A percentile compares a stretch with the other conserved stretches of the same genome.
These are phyloP conservation scores for Epsilonema sp. DNA, from an alignment of 2,888 invertebrate species.

Conservation along the genomic window DNA sequence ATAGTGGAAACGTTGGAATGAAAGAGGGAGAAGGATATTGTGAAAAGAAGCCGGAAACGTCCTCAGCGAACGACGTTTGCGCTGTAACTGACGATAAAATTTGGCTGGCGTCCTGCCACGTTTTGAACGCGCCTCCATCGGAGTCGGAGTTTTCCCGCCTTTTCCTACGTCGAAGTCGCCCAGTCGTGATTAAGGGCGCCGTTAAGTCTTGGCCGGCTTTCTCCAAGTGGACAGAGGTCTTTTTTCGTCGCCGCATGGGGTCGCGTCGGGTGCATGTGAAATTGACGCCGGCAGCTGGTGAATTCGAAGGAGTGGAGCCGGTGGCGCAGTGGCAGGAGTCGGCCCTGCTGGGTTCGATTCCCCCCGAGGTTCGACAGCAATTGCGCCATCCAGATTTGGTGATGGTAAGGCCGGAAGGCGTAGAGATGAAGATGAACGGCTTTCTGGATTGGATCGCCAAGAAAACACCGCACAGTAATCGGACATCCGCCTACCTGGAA, in stretches of 20 bases:
- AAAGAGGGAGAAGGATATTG: no score
- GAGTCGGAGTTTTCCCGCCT: not conserved
- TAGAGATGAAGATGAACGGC: conserved; percentile 23
- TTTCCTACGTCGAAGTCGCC: conserved; percentile 12
- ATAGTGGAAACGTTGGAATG: no score
- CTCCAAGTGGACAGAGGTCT: conserved; percentile 25
- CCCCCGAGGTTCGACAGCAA: conserved; percentile 17
- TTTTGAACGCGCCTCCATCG: not conserved
- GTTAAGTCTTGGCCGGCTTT: conserved; percentile 28
- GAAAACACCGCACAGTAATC: conserved; percentile 13
- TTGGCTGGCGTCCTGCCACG: not conserved
- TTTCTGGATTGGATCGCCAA: conserved; percentile 25
- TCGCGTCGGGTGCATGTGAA: not conserved
- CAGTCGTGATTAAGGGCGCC: conserved; percentile 24
- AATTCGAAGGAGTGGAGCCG: conserved; percentile 21
- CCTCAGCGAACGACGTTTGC: no score
- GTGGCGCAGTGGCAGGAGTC: conserved; percentile 22
- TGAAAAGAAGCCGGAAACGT: not conserved
- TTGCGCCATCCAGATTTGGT: conserved; percentile 26
- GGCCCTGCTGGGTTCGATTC: conserved; percentile 12
- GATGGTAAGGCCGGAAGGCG: conserved; percentile 27
- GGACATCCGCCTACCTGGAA: conserved; percentile 28
- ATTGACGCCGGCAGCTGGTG: conserved; percentile 1
- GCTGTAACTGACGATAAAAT: no score
- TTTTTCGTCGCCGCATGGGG: conserved; percentile 19